Percentiles rank a stretch among this genome's conserved stretches.
phyloP scores from a whole-genome alignment of 2,888 invertebrate species.

The Stenodera caucasica region DNA sequence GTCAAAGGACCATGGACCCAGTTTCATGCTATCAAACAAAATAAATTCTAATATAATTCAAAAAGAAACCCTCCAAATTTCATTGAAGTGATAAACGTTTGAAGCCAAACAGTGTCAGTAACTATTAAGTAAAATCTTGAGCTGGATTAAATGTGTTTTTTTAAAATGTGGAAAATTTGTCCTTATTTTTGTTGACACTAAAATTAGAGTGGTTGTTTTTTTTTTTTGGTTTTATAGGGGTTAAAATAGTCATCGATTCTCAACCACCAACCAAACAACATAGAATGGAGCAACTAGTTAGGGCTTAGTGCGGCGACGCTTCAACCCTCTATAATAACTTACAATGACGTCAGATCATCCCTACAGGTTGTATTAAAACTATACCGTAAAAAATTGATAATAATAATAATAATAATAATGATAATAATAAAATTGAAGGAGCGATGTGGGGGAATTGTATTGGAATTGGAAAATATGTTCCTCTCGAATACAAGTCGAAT shows the following conservation, averaged over 20 bases:
- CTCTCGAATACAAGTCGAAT: no score
- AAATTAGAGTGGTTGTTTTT: background rate
- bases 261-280: background rate
- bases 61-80: background rate
- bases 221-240: background rate
- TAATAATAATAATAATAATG: background rate
- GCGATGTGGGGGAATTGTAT: no score
- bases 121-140: no score
- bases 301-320: slow-evolving; percentile 19
- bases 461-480: no score
- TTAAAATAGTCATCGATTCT: background rate
- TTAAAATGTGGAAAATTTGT: background rate
- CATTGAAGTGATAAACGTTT: background rate
- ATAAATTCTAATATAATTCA: background rate
- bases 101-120: background rate
- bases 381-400: background rate
- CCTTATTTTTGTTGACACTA: background rate
- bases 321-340: slow-evolving; percentile 12
- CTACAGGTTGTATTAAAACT: slow-evolving; percentile 21
- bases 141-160: no score
- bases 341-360: slow-evolving; percentile 20
- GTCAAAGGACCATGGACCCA: slow-evolving; percentile 59
- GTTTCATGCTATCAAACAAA: slow-evolving; percentile 56
- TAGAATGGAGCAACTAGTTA: slow-evolving; percentile 23
- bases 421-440: no score